Evolutionary conservation across 2,797 vertebrate genomes (phyloP), one percentile per base, ranked within the genome.

Genomic region (Nannoperca obscura): DNA sequence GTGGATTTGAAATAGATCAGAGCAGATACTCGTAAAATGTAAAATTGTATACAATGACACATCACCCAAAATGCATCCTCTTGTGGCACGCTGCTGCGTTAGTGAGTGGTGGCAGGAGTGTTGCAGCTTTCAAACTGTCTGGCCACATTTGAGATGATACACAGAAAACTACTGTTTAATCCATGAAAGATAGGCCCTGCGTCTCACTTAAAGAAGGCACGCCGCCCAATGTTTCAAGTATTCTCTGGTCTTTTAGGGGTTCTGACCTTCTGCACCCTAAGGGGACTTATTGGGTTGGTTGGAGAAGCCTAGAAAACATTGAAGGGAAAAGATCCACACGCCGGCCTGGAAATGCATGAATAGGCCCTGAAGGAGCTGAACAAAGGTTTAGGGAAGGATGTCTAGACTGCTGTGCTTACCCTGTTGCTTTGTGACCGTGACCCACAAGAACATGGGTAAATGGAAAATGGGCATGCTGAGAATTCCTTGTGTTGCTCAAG

Each of bases 1-100:
- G 69, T 60, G 59, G 47, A 54, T 58, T 10, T 38, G 78, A 75
- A 81, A 67, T 34, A 65, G 68, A 80, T 74, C 52, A 71, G 22
- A 74, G 59, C 57, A 22, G 30, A 66, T 24, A 32, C 15, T 55
- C 34, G 36, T 20, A 9, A 34, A 63, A 63, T 34, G 17, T 63
- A 71, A 46, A 80, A 69, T 61, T 63, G 77, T n/a, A 72, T 27
- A 27, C 52, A 72, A 42, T 71, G 55, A 76, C 64, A 78, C 30
- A 78, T 80, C 50, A 52, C 58, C 65, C 67, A 63, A 0, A 24
- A 38, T 49, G 60, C 67, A 47, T 54, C 55, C 5, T 52, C 61
- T 47, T 47, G 44, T 32, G 52, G 24, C 36, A 53, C 42, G 3
- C 30, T 54, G 34, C 73, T 79, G 74, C 46, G 57, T 78, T 58